Evolutionary conservation across 2,797 vertebrate genomes (phyloP), one percentile per base, ranked within the genome.

Genomic region (Malacoraja senta): DNA sequence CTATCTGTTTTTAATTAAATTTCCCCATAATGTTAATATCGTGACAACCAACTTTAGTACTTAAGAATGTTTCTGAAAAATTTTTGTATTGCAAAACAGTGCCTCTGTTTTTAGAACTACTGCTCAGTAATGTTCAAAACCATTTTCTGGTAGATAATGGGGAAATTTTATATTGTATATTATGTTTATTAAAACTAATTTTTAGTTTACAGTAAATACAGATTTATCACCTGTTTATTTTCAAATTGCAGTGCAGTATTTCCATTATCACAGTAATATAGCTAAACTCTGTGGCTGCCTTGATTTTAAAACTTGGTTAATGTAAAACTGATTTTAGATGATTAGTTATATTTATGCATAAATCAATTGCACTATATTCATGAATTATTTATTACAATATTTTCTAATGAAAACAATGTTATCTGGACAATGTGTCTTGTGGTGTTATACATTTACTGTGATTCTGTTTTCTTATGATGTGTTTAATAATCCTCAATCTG

Each of bases 311-410:
- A 97, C 97, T 96, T 96, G 97, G 96, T 97, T 97, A 96, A 96
- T 97, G 96, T 95, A 93, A 97, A 97, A 96, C 94, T 95, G 97
- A 96, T 97, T 97, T 96, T 97, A 97, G 96, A 96, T 97, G 97
- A 97, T 98, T 96, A 96, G 96, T 97, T 98, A 97, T 97, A 97
- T 98, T 99, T 98, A 99, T 99, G 97, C 98, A 98, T 98, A 97
- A 97, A 97, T 98, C 96, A 97, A 97, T 97, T 99, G 98, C 98
- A 99, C 98, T 99, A 98, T 98, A 96, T 98, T 98, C 98, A 96
- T 97, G 96, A 97, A 96, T 97, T 97, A 97, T 97, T 96, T 96
- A 97, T 96, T 97, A 97, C 96, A 97, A 97, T 97, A 96, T 97
- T 97, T 98, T 97, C 96, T 96, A 97, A 97, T 97, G 96, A 97